Evolutionary conservation across 2,113 vertebrate genomes (phyloP).

Genomic region (Crotalus tigris): DNA sequence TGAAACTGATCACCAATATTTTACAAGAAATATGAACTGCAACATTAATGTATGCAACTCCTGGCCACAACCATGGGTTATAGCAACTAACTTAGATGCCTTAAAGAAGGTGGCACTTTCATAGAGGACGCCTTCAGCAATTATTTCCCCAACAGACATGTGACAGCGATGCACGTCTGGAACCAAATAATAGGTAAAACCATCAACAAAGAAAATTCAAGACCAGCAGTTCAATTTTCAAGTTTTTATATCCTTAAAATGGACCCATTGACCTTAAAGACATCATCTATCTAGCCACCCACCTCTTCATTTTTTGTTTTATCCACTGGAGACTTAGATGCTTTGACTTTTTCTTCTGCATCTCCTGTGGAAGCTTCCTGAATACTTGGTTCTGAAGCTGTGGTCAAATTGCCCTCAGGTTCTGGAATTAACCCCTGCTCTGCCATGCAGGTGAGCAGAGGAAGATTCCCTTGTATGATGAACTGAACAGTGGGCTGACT

Average conservation of each 20-base stretch:
- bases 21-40: background rate
- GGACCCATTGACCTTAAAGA: background rate
- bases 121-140: background rate
- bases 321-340: conserved; percentile 55
- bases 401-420: conserved; percentile 36
- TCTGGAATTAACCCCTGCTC: conserved; percentile 60
- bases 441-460: conserved; percentile 41
- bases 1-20: background rate
- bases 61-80: background rate
- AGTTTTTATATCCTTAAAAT: background rate
- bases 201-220: background rate
- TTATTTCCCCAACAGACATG: background rate
- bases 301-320: conserved; percentile 76
- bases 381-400: conserved; percentile 59
- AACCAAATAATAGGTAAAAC: background rate
- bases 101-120: background rate
- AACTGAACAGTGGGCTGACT: conserved; percentile 70
- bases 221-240: background rate
- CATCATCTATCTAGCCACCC: conserved; percentile 32
- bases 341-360: conserved; percentile 28
- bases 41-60: background rate
- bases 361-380: conserved; percentile 50
- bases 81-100: background rate
- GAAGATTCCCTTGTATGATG: conserved; percentile 69
- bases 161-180: background rate